phyloP scores from a whole-genome alignment of 2,888 invertebrate species.

The Empis stercorea region DNA sequence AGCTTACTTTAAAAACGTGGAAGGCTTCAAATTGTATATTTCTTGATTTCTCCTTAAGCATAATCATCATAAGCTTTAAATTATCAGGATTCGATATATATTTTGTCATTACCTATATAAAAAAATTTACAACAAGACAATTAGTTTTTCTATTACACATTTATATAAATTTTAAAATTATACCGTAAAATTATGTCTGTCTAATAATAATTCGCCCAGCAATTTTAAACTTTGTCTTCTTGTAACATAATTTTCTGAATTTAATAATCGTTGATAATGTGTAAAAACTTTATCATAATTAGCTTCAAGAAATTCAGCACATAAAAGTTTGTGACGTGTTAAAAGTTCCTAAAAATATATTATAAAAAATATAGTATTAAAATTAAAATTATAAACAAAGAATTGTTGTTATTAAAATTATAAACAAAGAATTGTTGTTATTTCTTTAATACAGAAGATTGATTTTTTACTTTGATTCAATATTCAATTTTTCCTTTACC shows the following conservation, averaged over 20 bases:
- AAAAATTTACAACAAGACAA: too few species aligned
- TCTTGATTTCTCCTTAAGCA: slow-evolving; percentile 97
- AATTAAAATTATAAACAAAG: background rate
- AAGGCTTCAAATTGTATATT: slow-evolving; percentile 99
- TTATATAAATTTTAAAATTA: slow-evolving; percentile 8
- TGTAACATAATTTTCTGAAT: slow-evolving; percentile 99
- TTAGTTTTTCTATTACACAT: too few species aligned
- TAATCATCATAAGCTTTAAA: slow-evolving; percentile 99
- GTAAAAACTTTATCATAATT: slow-evolving; percentile 98
- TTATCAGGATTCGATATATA: slow-evolving; percentile 99
- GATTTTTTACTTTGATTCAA: too few species aligned
- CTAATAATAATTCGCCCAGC: slow-evolving; percentile 90
- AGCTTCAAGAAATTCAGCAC: slow-evolving; percentile 96
- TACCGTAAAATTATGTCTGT: slow-evolving; percentile 97
- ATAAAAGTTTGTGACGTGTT: slow-evolving; percentile 87
- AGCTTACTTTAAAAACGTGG: slow-evolving; percentile 94
- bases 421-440: too few species aligned
- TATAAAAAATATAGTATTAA: slow-evolving; percentile 6
- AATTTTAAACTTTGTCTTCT: slow-evolving; percentile 96
- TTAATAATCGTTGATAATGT: slow-evolving; percentile 91
- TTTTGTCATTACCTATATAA: slow-evolving; percentile 78
- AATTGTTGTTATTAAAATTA: too few species aligned
- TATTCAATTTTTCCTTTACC: too few species aligned
- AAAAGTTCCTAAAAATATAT: slow-evolving; percentile 78
- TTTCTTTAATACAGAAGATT: too few species aligned